Conservation (phyloP, 2,888 invertebrate species). For the Dendrolimus houi region DNA sequence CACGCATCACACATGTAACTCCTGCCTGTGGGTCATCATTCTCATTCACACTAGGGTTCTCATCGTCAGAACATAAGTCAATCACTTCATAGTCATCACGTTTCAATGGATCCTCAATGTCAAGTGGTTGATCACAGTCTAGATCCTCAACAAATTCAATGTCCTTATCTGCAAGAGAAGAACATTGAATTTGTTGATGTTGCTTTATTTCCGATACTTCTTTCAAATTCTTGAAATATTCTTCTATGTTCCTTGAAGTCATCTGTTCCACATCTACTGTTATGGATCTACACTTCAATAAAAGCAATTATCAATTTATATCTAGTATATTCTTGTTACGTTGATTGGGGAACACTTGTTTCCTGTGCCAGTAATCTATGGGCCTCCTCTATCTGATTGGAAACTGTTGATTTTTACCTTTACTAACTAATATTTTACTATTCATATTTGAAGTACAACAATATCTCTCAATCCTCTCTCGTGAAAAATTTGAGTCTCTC, state of each 20-base stretch:
- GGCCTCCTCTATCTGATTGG: slow-evolving; percentile 60
- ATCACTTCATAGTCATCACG: slow-evolving; percentile 74
- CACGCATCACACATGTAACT: slow-evolving; percentile 56
- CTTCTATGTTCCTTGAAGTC: slow-evolving; percentile 54
- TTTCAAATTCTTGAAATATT: slow-evolving; percentile 48
- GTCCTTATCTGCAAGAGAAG: slow-evolving; percentile 40
- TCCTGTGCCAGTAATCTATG: slow-evolving; percentile 64
- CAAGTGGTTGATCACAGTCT: slow-evolving; percentile 38
- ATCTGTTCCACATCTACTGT: slow-evolving; percentile 60
- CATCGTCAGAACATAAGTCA: slow-evolving; percentile 83
- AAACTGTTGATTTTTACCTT: slow-evolving; percentile 54
- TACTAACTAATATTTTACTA: slow-evolving; percentile 51
- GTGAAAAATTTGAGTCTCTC: slow-evolving; percentile 45
- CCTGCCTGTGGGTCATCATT: slow-evolving; percentile 62
- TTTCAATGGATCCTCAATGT: slow-evolving; percentile 50
- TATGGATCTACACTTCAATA: slow-evolving; percentile 66
- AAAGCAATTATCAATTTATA: slow-evolving; percentile 63
- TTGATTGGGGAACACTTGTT: slow-evolving; percentile 55
- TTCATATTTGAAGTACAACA: slow-evolving; percentile 43
- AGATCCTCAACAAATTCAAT: slow-evolving; percentile 63
- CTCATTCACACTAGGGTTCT: slow-evolving; percentile 57
- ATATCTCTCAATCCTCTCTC: slow-evolving; percentile 62
- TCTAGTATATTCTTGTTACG: slow-evolving; percentile 58
- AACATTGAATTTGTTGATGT: slow-evolving; percentile 7
- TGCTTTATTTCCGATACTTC: slow-evolving; percentile 37